A percentile compares a stretch with the other conserved stretches of the same genome.
These are phyloP conservation scores for Melinaea marsaeus DNA, from an alignment of 2,888 invertebrate species.

Conservation along the genomic window DNA sequence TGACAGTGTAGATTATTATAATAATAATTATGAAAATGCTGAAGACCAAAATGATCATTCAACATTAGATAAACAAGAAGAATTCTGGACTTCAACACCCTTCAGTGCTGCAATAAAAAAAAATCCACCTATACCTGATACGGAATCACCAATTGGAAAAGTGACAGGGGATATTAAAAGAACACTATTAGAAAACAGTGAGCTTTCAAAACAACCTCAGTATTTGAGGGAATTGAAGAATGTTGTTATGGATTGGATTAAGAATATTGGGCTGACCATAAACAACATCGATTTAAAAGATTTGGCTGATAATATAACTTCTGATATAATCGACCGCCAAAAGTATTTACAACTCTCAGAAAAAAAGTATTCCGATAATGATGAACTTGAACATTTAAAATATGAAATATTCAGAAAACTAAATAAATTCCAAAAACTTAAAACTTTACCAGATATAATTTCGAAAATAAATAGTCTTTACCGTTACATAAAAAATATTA, in stretches of 20 bases:
- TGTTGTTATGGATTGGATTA: slow-evolving; percentile 18
- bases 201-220: slow-evolving; percentile 7
- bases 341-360: slow-evolving; percentile 26
- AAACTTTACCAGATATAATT: slow-evolving; percentile 15
- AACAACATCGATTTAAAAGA: slow-evolving; percentile 12
- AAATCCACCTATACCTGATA: neutral
- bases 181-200: neutral
- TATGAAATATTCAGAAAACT: slow-evolving; percentile 26
- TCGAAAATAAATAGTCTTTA: slow-evolving; percentile 16
- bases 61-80: slow-evolving; percentile 2
- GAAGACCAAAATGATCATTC: neutral
- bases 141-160: neutral
- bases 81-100: slow-evolving; percentile 16
- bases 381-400: slow-evolving; percentile 28
- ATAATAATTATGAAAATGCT: neutral
- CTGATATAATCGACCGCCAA: slow-evolving; percentile 23
- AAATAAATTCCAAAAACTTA: slow-evolving; percentile 11
- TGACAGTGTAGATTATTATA: neutral
- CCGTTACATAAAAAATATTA: slow-evolving; percentile 5
- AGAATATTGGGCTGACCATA: slow-evolving; percentile 8
- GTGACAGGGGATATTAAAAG: neutral
- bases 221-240: slow-evolving; percentile 15
- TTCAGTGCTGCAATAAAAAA: neutral
- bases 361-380: slow-evolving; percentile 7
- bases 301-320: slow-evolving; percentile 17